Evolutionary conservation across 2,888 invertebrate genomes (phyloP), one percentile per base, ranked within the genome.

Genomic region (Portevinia maculata): DNA sequence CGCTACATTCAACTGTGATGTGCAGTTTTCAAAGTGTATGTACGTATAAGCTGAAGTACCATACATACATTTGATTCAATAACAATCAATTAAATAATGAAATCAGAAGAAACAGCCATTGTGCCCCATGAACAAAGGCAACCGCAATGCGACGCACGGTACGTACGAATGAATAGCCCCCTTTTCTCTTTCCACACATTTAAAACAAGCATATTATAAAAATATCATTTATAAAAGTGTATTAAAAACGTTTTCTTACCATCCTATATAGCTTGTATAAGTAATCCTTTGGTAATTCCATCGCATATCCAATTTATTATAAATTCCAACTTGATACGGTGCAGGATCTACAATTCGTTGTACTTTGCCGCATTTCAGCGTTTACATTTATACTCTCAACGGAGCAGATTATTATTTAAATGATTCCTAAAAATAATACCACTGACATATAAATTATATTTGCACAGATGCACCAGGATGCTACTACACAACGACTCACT

Each of bases 361-460:
- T 71, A 78, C 65, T 73, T 78, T 65, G 76, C 76, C 53, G 76
- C 76, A 76, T 76, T 32, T 53, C 60, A 53, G 32, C 39, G n/a
- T 53, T 44, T 34, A 19, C 62, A 41, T 28, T 46, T 41, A 48
- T 55, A 71, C 65, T 50, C 60, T 52, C 60, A 55, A 48, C 17
- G 44, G 28, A 48, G 44, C 55, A 30, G 52, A 73, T 73, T 67
- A 62, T 73, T 81, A 76, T 71, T 78, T 55, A 50, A 83, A 83
- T 73, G 67, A 67, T 78, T 67, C 78, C 83, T 83, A 78, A 83
- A 83, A 83, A 78, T 78, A 78, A 73, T 67, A 78, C 62, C 83
- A 81, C 65, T 81, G 81, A 76, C 59, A 78, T 48, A 83, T 62
- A 70, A 53, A 74, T 41, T 62, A 83, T 50, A 37, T 55, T 46